These are phyloP conservation scores for Rhagologus leucostigma DNA, from an alignment of 2,113 vertebrate genomes.

Conservation along the genomic window DNA sequence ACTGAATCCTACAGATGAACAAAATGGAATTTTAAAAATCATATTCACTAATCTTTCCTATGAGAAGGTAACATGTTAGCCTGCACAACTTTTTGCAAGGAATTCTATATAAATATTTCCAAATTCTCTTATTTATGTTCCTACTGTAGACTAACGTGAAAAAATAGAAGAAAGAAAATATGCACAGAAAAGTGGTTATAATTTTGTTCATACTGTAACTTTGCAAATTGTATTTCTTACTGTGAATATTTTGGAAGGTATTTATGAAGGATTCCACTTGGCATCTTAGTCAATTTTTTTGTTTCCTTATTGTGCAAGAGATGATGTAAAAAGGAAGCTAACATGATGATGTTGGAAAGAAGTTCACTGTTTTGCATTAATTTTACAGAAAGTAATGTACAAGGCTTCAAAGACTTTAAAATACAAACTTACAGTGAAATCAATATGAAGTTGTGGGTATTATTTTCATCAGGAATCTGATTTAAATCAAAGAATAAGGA, in stretches of 20 bases:
- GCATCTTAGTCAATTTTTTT: neutral
- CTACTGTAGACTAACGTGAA: neutral
- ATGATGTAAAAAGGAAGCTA: neutral
- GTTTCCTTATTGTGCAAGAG: neutral
- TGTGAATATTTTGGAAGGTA: neutral
- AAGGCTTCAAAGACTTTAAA: neutral
- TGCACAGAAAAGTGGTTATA: neutral
- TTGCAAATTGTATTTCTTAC: neutral
- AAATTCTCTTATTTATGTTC: neutral
- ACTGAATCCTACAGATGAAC: neutral
- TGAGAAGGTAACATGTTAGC: neutral
- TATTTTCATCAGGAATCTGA: neutral
- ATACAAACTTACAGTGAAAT: neutral
- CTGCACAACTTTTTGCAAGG: neutral
- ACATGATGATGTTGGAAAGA: neutral
- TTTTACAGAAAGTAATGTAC: neutral
- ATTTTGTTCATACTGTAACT: neutral
- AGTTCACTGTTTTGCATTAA: neutral
- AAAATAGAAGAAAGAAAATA: neutral
- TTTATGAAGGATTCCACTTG: neutral
- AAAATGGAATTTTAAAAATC: neutral
- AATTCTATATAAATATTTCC: neutral
- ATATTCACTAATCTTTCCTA: neutral
- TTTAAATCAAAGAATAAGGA: neutral
- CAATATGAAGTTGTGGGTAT: neutral